These are phyloP conservation scores for Eptatretus burgeri DNA, from an alignment of 2,113 vertebrate genomes.

Conservation along the genomic window DNA sequence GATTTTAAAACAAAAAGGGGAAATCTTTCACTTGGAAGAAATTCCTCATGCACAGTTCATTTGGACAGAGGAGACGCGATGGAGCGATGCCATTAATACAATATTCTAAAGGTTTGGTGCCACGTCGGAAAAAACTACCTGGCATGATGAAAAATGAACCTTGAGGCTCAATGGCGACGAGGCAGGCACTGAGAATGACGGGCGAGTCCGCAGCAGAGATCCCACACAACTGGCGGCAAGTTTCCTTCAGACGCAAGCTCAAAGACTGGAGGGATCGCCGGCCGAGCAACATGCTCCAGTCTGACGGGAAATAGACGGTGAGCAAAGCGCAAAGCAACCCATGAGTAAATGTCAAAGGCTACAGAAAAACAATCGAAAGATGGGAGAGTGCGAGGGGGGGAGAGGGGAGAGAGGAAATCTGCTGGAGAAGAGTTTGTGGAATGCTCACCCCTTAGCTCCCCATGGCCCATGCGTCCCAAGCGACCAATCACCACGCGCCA, in stretches of 20 bases:
- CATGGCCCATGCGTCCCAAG: slow-evolving; percentile 64
- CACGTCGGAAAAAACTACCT: slow-evolving; percentile 18
- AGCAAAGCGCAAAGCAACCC: neutral
- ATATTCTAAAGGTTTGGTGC: too few relatives aligned
- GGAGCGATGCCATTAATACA: too few relatives aligned
- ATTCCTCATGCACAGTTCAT: too few relatives aligned
- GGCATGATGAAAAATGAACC: slow-evolving; percentile 90
- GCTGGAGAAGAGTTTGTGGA: too few relatives aligned
- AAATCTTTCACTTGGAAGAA: too few relatives aligned
- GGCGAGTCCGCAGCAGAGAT: slow-evolving; percentile 68
- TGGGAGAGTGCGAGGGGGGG: neutral
- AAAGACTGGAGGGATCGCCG: slow-evolving; percentile 76
- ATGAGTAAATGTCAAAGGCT: neutral
- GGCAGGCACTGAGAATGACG: slow-evolving; percentile 73
- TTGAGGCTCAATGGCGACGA: slow-evolving; percentile 92
- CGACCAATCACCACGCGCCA: slow-evolving; percentile 93
- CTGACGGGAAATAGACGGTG: slow-evolving; percentile 17
- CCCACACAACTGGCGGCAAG: slow-evolving; percentile 55
- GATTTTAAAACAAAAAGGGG: too few relatives aligned
- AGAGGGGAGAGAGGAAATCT: neutral
- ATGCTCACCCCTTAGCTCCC: slow-evolving; percentile 54
- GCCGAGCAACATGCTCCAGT: slow-evolving; percentile 81
- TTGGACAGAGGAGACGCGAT: too few relatives aligned
- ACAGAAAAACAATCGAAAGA: neutral
- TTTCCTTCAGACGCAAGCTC: slow-evolving; percentile 63